Percentiles rank a stretch among this genome's conserved stretches.
phyloP scores from a whole-genome alignment of 2,113 vertebrate genomes.

The Paramisgurnus dabryanus region DNA sequence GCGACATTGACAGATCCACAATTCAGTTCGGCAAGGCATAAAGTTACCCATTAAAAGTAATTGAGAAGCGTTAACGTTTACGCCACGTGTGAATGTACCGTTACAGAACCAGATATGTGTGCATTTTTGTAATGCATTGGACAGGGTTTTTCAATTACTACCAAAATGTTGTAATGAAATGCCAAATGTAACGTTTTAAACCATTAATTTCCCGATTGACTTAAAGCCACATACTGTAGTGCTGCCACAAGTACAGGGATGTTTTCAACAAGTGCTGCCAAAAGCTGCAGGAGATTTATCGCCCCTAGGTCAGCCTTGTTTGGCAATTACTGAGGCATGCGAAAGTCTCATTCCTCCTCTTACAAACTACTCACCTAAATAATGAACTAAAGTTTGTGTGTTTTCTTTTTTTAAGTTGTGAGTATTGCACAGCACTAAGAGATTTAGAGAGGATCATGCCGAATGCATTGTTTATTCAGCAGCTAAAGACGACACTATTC shows the following conservation, averaged over 20 bases:
- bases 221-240: not conserved
- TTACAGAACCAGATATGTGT: no score
- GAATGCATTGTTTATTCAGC: not conserved
- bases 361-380: not conserved
- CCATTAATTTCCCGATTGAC: conserved; percentile 8
- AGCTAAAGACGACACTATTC: not conserved
- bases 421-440: not conserved
- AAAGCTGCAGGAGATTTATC: not conserved
- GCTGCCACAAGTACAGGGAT: not conserved
- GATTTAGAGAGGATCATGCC: not conserved
- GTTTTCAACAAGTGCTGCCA: not conserved
- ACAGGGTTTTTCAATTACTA: no score
- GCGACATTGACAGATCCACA: no score
- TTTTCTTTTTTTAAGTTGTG: not conserved
- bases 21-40: no score
- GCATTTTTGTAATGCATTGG: no score
- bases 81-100: no score
- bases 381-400: not conserved
- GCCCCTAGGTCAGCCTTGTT: not conserved
- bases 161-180: no score
- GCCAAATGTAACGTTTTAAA: not conserved
- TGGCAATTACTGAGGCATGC: no score
- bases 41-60: no score
- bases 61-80: no score
- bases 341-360: no score